These are phyloP conservation scores for Tethea ocularis DNA, from an alignment of 2,888 invertebrate species.

Conservation along the genomic window DNA sequence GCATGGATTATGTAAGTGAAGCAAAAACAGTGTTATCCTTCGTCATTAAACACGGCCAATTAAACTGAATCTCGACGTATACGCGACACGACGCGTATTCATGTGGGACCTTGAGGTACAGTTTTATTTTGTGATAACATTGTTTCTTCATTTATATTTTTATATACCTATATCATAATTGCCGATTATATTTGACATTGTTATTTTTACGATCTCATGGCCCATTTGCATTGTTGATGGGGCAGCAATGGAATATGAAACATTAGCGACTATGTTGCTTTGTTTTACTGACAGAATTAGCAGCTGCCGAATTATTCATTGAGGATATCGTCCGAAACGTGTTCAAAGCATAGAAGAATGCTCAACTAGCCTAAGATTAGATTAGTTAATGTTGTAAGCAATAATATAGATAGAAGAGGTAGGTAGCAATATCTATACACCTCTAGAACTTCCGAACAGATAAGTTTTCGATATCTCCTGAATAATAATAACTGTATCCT, in stretches of 20 bases:
- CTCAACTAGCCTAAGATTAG: not conserved
- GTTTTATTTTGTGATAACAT: constrained; percentile 39
- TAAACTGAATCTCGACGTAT: not conserved
- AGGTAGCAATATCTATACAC: not conserved
- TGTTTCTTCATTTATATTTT: constrained; percentile 24
- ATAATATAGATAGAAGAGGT: not conserved
- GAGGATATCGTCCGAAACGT: not conserved
- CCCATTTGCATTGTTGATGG: not conserved
- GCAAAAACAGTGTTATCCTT: not conserved
- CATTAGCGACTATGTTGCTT: not conserved
- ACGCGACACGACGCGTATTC: constrained; percentile 22
- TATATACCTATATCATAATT: not conserved
- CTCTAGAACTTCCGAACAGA: not conserved
- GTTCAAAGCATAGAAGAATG: not conserved
- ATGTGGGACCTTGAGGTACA: constrained; percentile 18
- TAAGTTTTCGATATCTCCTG: not conserved
- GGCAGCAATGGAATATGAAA: not conserved
- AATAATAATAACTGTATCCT: not conserved
- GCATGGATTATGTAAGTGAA: not conserved
- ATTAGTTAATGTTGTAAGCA: not conserved
- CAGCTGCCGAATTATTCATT: not conserved
- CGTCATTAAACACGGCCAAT: not conserved
- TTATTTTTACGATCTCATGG: not conserved
- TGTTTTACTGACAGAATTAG: not conserved
- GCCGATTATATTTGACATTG: not conserved